Percentiles rank a stretch among this genome's conserved stretches.
These are phyloP conservation scores for Pseudomyrmex concolor DNA, from an alignment of 1,140 invertebrate genomes.

Conservation along the genomic window DNA sequence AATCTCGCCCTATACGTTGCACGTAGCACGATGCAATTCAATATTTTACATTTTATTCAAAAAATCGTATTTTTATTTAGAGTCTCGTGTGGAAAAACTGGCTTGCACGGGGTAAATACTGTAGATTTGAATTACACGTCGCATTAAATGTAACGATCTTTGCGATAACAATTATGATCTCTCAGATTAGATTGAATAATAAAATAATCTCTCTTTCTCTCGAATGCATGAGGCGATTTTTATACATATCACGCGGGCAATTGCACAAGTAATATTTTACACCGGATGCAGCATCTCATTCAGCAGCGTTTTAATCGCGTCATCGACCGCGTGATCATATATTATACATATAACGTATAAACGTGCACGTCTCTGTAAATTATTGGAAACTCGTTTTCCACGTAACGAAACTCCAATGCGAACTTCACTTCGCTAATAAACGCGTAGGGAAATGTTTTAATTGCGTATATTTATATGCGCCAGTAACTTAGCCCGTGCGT, in stretches of 20 bases:
- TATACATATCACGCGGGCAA: too few species aligned
- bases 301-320: conserved; percentile 47
- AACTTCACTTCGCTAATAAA: not conserved
- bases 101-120: not conserved
- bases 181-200: not conserved
- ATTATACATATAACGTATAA: too few species aligned
- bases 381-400: not conserved
- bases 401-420: conserved; percentile 4
- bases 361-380: not conserved
- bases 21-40: not conserved
- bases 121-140: not conserved
- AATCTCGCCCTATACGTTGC: not conserved
- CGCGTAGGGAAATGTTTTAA: not conserved
- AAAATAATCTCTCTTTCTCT: not conserved
- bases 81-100: not conserved
- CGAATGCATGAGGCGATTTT: not conserved
- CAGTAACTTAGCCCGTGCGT: not conserved
- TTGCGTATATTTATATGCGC: not conserved
- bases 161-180: not conserved
- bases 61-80: not conserved
- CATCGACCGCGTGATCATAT: conserved; percentile 4
- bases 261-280: not conserved
- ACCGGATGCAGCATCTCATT: not conserved
- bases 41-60: not conserved
- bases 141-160: not conserved